These are phyloP conservation scores for Rostratula benghalensis DNA, from an alignment of 2,113 vertebrate genomes.

Conservation along the genomic window DNA sequence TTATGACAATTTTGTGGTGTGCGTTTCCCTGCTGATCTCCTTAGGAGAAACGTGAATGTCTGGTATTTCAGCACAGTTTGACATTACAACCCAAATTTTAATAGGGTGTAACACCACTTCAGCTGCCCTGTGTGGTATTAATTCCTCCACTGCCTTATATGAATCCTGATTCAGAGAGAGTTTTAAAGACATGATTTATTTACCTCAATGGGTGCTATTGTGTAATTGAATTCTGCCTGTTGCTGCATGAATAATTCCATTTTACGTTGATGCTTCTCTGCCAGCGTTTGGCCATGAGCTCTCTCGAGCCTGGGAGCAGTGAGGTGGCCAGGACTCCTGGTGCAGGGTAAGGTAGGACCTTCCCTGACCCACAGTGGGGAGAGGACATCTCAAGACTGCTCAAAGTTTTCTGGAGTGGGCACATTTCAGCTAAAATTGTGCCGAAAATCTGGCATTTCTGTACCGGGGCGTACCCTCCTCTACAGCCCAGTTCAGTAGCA, in stretches of 20 bases:
- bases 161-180: background rate
- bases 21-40: background rate
- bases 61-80: background rate
- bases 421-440: background rate
- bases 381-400: background rate
- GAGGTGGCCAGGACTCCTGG: background rate
- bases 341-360: background rate
- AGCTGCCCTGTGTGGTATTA: background rate
- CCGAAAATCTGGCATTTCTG: background rate
- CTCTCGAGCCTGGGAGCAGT: background rate
- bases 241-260: background rate
- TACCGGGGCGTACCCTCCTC: too few relatives aligned
- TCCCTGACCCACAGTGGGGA: background rate
- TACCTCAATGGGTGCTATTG: background rate
- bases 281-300: background rate
- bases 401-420: background rate
- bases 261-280: background rate
- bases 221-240: background rate
- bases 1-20: background rate
- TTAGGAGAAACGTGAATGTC: background rate
- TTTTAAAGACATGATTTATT: background rate
- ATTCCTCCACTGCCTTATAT: fast-evolving
- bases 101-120: background rate
- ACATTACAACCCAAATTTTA: background rate
- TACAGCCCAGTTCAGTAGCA: background rate